Evolutionary conservation across 2,797 vertebrate genomes (phyloP).

Genomic region (Sebastes vulpes): DNA sequence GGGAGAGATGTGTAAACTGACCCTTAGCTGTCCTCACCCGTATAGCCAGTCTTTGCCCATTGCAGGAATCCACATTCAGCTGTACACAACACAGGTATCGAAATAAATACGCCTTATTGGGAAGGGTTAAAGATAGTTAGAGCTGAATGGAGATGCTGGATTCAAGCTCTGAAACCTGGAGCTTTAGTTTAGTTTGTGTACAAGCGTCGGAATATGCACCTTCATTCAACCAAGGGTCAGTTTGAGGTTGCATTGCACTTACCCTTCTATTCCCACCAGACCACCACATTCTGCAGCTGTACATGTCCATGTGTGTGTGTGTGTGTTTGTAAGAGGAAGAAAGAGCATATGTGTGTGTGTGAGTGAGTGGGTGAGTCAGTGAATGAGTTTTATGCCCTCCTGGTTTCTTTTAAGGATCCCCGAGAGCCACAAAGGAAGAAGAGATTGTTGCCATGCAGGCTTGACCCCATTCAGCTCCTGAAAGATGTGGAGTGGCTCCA

Average conservation of each 20-base stretch:
- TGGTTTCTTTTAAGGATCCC: conserved; percentile 78
- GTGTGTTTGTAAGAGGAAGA: not conserved
- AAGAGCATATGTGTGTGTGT: not conserved
- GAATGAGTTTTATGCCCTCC: conserved; percentile 82
- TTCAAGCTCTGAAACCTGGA: conserved; percentile 8
- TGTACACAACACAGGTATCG: conserved; percentile 6
- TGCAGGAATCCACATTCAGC: conserved; percentile 44
- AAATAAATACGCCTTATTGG: not conserved
- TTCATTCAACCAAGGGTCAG: conserved; percentile 64
- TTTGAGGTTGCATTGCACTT: conserved; percentile 77
- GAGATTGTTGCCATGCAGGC: conserved; percentile 84
- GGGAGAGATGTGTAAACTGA: conserved; percentile 79
- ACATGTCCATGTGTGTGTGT: conserved; percentile 17
- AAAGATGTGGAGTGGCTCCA: conserved; percentile 76
- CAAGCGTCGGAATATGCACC: conserved; percentile 34
- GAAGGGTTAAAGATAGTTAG: conserved; percentile 28
- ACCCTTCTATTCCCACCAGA: conserved; percentile 66
- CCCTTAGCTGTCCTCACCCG: conserved; percentile 51
- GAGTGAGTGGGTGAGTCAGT: conserved; percentile 59
- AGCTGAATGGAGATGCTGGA: not conserved
- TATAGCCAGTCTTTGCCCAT: conserved; percentile 9
- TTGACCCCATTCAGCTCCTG: conserved; percentile 81
- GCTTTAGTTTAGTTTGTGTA: conserved; percentile 10
- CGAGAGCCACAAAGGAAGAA: conserved; percentile 72
- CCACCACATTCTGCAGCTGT: conserved; percentile 58